phyloP scores from a whole-genome alignment of 2,797 vertebrate species.

The Peromyscus melanophrys region DNA sequence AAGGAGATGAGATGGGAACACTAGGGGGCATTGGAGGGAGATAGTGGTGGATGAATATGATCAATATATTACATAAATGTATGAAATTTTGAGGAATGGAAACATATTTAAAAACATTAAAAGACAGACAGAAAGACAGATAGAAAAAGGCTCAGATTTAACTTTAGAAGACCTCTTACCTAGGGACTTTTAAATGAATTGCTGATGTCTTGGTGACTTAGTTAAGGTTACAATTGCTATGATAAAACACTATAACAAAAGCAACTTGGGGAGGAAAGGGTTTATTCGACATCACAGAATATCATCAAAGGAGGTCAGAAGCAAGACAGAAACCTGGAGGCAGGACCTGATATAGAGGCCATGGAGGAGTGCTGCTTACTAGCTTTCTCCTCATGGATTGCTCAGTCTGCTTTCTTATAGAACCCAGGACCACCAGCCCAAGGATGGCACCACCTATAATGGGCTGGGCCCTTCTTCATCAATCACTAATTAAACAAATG shows the following conservation, averaged over 20 bases:
- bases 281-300: background rate
- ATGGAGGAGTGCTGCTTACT: background rate
- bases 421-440: background rate
- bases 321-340: background rate
- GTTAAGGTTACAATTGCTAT: background rate
- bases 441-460: background rate
- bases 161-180: background rate
- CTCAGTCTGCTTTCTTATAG: background rate
- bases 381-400: background rate
- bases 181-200: background rate
- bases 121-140: background rate
- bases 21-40: background rate
- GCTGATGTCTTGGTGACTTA: background rate
- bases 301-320: background rate
- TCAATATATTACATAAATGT: background rate
- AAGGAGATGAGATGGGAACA: background rate
- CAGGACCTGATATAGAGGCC: background rate
- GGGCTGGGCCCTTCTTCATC: background rate
- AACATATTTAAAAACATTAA: background rate
- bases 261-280: too few relatives aligned
- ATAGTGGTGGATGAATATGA: background rate
- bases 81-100: background rate
- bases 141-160: background rate
- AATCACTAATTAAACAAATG: background rate
- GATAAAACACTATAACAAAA: background rate